A percentile compares a stretch with the other conserved stretches of the same genome.
Evolutionary conservation across 30 jellyfish, hydroid and myxozoan genomes (phyloP).

Genomic region (Aurelia aurita complex sp. Pacific): DNA sequence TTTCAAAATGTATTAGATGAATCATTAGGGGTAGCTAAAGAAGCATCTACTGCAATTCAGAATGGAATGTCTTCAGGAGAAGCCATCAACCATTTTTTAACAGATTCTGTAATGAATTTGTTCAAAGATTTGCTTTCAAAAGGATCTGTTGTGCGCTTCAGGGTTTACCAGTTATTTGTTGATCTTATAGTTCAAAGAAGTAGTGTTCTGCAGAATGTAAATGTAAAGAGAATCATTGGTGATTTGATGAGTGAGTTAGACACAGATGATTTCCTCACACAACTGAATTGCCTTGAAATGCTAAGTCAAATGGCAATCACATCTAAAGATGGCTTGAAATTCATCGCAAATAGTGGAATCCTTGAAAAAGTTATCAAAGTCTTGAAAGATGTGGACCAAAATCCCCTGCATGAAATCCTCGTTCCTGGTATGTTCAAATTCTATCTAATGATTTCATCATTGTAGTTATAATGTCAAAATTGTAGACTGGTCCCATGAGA

Average conservation of each 20-base stretch:
- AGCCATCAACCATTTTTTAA: constrained; percentile 7
- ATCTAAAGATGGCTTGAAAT: constrained; percentile 53
- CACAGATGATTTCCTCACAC: constrained; percentile 65
- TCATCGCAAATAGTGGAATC: constrained; percentile 43
- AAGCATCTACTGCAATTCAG: constrained; percentile 36
- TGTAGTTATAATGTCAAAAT: too few species aligned
- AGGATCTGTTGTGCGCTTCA: constrained; percentile 66
- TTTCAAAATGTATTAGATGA: constrained; percentile 12
- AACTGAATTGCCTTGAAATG: constrained; percentile 77
- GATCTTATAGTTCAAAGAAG: constrained; percentile 16
- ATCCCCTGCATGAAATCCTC: constrained; percentile 53
- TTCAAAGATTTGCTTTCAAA: constrained; percentile 12
- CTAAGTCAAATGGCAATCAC: constrained; percentile 59
- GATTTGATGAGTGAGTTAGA: constrained; percentile 45
- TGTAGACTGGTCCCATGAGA: too few species aligned
- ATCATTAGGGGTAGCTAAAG: constrained; percentile 31
- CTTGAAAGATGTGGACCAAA: constrained; percentile 24
- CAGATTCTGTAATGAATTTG: constrained; percentile 29
- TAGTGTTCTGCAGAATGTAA: neutral
- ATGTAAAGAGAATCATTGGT: constrained; percentile 12
- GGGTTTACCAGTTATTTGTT: constrained; percentile 82
- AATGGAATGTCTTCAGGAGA: neutral
- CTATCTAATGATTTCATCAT: too few species aligned
- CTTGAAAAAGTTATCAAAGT: constrained; percentile 30
- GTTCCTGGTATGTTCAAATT: constrained; percentile 61